Base-by-base conservation (phyloP, 1,140 invertebrate genomes). In the Parapsyche elsis region DNA sequence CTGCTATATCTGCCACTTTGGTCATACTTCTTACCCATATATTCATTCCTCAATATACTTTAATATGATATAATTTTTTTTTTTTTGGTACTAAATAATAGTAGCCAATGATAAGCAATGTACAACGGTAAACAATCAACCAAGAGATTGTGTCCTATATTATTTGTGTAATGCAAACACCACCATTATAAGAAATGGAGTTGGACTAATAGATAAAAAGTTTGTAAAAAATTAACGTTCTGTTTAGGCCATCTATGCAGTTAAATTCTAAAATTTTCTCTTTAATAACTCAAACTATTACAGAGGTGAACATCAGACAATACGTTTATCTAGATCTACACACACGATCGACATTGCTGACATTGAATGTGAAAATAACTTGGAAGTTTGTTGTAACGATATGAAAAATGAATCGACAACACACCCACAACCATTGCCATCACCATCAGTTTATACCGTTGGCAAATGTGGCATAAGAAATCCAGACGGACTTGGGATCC, bases 151-250 rank as follows among this genome's bases (percentile, higher is more conserved):
- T 73, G 86, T 88, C 5, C 82, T 78, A 0, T 95, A 95, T 84
- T 95, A 93, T 84, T 90, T 92, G 12, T 95, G 94, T 79, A 89
- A 90, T 19, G 80, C 80, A 0, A 85, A 85, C 71, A 86, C 87
- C 61, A 90, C 90, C 0, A 91, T 95, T 23, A 90, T 92, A 59
- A 92, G 90, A 0, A 91, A 95, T 84, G 95, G 95, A 2, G 85
- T 90, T 21, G 93, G 93, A 38, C 87, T 96, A 26, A 94, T 96
- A 80, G 94, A 96, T 85, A 94, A 95, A 38, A 85, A 86, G 30
- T 38, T 38, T 38, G 7, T 38, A 1, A 38, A 38, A n/a, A n/a
- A n/a, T n/a, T n/a, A n/a, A n/a, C n/a, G n/a, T n/a, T n/a, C n/a
- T n/a, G n/a, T n/a, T n/a, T n/a, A n/a, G n/a, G n/a, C n/a, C n/a